These are phyloP conservation scores for Ceyx margarethae DNA, from an alignment of 2,113 vertebrate species.

Conservation along the genomic window DNA sequence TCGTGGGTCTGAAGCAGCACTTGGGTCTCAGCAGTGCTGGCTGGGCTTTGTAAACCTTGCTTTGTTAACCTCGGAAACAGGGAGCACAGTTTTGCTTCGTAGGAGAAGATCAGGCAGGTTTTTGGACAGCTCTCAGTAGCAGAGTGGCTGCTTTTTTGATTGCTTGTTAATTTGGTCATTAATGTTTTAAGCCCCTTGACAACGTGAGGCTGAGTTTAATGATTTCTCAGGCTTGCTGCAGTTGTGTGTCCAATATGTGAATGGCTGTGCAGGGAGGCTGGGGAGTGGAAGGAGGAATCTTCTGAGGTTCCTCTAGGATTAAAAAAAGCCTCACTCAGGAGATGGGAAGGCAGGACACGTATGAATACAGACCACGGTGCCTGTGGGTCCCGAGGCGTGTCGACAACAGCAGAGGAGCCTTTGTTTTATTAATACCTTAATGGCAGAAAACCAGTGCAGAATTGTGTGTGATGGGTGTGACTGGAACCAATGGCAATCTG, in stretches of 20 bases:
- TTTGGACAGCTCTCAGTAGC: neutral
- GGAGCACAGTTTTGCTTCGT: neutral
- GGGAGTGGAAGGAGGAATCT: neutral
- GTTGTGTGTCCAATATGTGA: neutral
- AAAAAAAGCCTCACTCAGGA: neutral
- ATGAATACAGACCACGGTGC: neutral
- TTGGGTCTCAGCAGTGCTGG: neutral
- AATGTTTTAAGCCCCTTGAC: neutral
- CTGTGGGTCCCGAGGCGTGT: neutral
- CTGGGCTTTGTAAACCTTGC: neutral
- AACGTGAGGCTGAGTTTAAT: neutral
- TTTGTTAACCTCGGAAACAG: neutral
- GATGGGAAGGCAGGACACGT: accelerated
- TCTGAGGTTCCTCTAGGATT: neutral
- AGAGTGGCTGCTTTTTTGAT: neutral
- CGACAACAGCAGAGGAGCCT: neutral
- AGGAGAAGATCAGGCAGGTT: neutral
- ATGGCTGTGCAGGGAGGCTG: neutral
- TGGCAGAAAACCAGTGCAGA: neutral
- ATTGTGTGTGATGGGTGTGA: neutral
- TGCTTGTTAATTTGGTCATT: neutral
- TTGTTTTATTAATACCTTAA: neutral
- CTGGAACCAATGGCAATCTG: neutral
- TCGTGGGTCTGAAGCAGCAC: neutral
- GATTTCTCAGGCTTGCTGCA: neutral